Evolutionary conservation across 2,113 vertebrate species (phyloP).

Genomic region (Bostrychus sinensis): DNA sequence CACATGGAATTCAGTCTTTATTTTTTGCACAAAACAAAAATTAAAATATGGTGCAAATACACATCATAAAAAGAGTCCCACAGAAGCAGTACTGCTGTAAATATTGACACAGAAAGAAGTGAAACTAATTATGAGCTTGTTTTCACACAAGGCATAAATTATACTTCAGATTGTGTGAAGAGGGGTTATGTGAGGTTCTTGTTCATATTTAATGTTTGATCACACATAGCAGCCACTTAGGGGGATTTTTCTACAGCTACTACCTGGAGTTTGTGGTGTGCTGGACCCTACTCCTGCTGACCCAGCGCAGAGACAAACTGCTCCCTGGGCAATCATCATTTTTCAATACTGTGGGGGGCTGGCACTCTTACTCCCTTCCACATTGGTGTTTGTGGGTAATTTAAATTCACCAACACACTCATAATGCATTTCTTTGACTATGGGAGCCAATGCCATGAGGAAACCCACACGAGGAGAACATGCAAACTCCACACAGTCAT

Average conservation of each 20-base stretch:
- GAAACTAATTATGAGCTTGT: slow-evolving; percentile 6
- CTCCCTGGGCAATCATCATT: not conserved
- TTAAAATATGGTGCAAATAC: slow-evolving; percentile 26
- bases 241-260: not conserved
- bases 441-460: not conserved
- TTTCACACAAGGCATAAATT: slow-evolving; percentile 7
- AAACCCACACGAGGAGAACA: not conserved
- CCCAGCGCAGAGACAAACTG: not conserved
- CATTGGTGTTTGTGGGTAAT: not conserved
- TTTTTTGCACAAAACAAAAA: slow-evolving; percentile 28
- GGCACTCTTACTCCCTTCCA: not conserved
- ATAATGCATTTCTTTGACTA: not conserved
- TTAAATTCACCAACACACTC: not conserved
- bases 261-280: not conserved
- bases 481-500: not conserved
- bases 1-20: slow-evolving; percentile 14
- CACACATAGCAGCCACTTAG: not conserved
- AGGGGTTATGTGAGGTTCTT: not conserved
- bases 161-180: slow-evolving; percentile 1
- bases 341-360: not conserved
- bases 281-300: not conserved
- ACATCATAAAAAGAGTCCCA: slow-evolving; percentile 12
- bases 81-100: not conserved
- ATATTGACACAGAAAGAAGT: slow-evolving; percentile 1
- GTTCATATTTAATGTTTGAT: slow-evolving; percentile 6